These are phyloP conservation scores for Mantis religiosa DNA, from an alignment of 2,888 invertebrate genomes.

Conservation along the genomic window DNA sequence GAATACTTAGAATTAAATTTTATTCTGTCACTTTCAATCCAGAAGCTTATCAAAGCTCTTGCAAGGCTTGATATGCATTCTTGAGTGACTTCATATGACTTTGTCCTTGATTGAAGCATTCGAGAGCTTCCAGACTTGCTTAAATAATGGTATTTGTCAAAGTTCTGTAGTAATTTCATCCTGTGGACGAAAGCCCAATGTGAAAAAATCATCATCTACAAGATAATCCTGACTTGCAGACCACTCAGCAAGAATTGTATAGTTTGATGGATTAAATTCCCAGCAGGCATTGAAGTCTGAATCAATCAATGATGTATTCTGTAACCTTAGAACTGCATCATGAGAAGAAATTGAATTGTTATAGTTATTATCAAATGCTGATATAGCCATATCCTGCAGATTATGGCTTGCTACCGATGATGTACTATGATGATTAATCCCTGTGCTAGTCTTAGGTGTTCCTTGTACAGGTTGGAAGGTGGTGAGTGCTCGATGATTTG, in stretches of 20 bases:
- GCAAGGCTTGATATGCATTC: not conserved
- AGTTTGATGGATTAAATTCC: conserved; percentile 42
- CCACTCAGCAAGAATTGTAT: conserved; percentile 45
- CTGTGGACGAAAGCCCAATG: conserved; percentile 79
- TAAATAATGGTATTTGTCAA: conserved; percentile 42
- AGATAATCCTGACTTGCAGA: conserved; percentile 42
- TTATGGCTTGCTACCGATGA: not conserved
- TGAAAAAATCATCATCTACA: conserved; percentile 73
- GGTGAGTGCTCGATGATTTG: conserved; percentile 31
- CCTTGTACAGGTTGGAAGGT: conserved; percentile 28
- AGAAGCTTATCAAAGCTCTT: not conserved
- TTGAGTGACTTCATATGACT: not conserved
- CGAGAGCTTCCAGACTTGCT: no score
- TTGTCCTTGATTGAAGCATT: not conserved
- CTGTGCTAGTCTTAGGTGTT: not conserved
- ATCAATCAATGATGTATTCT: not conserved
- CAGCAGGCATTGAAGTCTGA: conserved; percentile 48
- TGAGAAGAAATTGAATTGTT: conserved; percentile 37
- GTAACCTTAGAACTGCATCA: conserved; percentile 8
- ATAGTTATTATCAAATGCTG: conserved; percentile 43
- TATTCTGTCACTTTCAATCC: no score
- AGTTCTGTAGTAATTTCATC: conserved; percentile 86
- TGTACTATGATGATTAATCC: not conserved
- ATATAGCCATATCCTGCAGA: conserved; percentile 43
- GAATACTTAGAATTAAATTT: no score